Base-by-base conservation (phyloP, 2,888 invertebrate genomes). In the Orthosia cruda region DNA sequence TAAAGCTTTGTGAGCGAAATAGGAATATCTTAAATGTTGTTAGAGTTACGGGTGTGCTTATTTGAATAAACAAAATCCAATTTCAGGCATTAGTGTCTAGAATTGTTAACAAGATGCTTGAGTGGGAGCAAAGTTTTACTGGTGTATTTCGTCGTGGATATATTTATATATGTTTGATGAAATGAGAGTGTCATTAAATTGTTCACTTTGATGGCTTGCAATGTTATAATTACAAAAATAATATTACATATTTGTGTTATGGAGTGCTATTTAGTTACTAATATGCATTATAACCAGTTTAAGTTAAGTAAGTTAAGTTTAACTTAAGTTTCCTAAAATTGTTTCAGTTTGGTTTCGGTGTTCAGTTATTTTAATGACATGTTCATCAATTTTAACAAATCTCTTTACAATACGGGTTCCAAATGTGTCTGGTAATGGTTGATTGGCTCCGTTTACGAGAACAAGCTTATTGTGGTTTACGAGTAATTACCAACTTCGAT, bases 1-100 rank as follows among this genome's bases (percentile, higher is more conserved):
- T 76, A 71, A 80, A 80, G 67, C 68, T 84, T 75, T 65, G 49
- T n/a, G n/a, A 58, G 55, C 45, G 81, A 69, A 84, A 76, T 69
- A 71, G 59, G 71, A 59, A 74, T 80, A 71, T 68, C 45, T 84
- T 50, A 64, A 84, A 84, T 49, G 52, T 65, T 70, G 54, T 83
- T 65, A 80, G 59, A 61, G 40, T 57, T 74, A 80, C 66, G 61
- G 52, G 58, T 64, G 63, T 71, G 32, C 58, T 45, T 70, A 81
- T 79, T 79, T 69, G 68, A 81, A 74, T 74, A 65, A 66, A 67
- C 58, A 59, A 66, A 69, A 81, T 74, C 49, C 59, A 78, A 83
- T 81, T 78, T 68, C 15, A 47, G 55, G 54, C 64, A 78, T 79
- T 66, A 74, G 62, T 69, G 83, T 69, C 80, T 81, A 58, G 54